phyloP scores from a whole-genome alignment of 2,797 vertebrate genomes.

The Channa striata region DNA sequence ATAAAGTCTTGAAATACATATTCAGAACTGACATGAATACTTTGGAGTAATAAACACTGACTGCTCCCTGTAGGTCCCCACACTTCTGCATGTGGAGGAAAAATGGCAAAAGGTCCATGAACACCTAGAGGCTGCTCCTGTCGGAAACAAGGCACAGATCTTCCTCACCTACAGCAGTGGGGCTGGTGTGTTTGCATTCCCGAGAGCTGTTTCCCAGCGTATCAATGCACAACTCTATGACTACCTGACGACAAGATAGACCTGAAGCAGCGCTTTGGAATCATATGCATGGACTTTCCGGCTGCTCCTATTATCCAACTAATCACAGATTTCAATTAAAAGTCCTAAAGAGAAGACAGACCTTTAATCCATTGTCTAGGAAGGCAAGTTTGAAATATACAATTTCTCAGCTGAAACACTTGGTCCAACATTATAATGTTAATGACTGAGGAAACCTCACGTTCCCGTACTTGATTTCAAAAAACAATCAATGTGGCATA shows the following conservation, averaged over 20 bases:
- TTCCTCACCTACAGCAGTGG: constrained; percentile 89
- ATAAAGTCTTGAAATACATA: no score
- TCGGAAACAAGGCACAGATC: constrained; percentile 71
- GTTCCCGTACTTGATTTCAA: not conserved
- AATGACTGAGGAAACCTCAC: constrained; percentile 13
- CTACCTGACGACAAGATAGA: constrained; percentile 71
- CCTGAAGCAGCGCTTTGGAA: constrained; percentile 80
- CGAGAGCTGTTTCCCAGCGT: constrained; percentile 80
- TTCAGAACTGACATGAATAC: not conserved
- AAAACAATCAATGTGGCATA: constrained; percentile 3
- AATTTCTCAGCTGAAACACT: constrained; percentile 18
- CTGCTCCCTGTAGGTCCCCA: constrained; percentile 78
- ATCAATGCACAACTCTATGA: constrained; percentile 82
- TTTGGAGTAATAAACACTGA: not conserved
- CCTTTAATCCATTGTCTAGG: not conserved
- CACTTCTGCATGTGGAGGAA: constrained; percentile 73
- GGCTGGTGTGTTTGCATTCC: constrained; percentile 84
- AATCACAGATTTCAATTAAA: constrained; percentile 85
- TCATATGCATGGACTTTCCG: constrained; percentile 89
- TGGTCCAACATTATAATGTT: not conserved
- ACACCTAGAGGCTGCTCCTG: constrained; percentile 81
- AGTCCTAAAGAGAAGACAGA: not conserved
- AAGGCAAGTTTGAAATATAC: constrained; percentile 8
- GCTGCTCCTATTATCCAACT: constrained; percentile 80
- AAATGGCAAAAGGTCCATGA: constrained; percentile 84